These are phyloP conservation scores for Dione juno DNA, from an alignment of 2,888 invertebrate genomes.

Conservation along the genomic window DNA sequence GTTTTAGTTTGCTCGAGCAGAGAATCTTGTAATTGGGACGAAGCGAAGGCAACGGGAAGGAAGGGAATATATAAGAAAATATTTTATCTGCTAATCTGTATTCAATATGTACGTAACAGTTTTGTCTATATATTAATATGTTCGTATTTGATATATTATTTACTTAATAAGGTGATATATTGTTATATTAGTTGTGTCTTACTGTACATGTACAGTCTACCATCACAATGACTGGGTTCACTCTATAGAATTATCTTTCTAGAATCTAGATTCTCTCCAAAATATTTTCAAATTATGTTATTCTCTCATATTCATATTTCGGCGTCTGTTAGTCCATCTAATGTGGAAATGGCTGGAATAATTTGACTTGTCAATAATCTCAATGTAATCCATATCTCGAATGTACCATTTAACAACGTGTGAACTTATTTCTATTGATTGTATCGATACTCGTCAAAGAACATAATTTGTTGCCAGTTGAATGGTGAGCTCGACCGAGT, in stretches of 20 bases:
- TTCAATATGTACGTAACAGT: not conserved
- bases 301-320: too few relatives aligned
- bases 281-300: too few relatives aligned
- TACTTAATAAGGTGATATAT: not conserved
- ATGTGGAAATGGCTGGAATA: too few relatives aligned
- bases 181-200: not conserved
- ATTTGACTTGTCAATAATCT: not conserved
- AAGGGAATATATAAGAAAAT: conserved; percentile 10
- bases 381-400: not conserved
- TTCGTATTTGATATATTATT: not conserved
- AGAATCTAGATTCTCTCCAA: too few relatives aligned
- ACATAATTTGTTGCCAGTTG: conserved; percentile 4
- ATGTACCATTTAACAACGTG: not conserved
- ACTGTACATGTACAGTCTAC: too few relatives aligned
- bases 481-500: not conserved
- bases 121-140: not conserved
- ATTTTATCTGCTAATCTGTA: not conserved
- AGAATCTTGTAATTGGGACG: conserved; percentile 26
- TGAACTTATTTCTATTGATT: not conserved
- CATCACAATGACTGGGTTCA: too few relatives aligned
- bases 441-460: conserved; percentile 20
- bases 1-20: conserved; percentile 29
- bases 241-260: too few relatives aligned
- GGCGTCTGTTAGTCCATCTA: too few relatives aligned
- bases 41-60: not conserved